Base-by-base conservation (phyloP, 2,113 vertebrate genomes). In the Silurus asotus region DNA sequence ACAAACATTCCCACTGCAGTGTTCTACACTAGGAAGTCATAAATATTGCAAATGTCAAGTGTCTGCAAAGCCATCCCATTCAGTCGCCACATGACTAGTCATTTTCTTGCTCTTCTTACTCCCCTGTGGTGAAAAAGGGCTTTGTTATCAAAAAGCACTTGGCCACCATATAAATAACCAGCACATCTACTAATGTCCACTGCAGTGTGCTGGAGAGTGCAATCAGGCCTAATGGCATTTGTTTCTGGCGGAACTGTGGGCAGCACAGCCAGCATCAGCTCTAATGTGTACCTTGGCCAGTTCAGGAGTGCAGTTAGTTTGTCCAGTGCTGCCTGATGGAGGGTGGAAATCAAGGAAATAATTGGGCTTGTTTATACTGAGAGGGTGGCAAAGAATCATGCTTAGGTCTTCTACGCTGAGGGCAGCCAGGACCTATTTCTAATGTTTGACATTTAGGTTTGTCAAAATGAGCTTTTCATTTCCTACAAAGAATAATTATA, bases 211-310 rank as follows among this genome's bases (percentile, higher is more conserved):
- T 89, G 90, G 92, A 93, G 93, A 94, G 94, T 89, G 90, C 94
- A 95, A 95, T 95, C 94, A 95, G 93, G 88, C 92, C 92, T 95
- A 95, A 95, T 94, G 91, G 94, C 92, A 86, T 89, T 88, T 92
- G 92, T 93, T 93, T 94, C 92, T 93, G 89, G 69, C 83, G 13
- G 87, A 83, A 79, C 82, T 85, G 45, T 90, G 87, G 89, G 89
- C 92, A 92, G 91, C 88, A 90, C 92, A 90, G 90, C 91, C 92
- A 91, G 92, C 93, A 95, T 94, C 92, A 95, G 92, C 90, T 87
- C 87, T 94, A 95, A 95, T 94, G 93, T 92, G 93, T 91, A 92
- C 93, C 94, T 93, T 94, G 91, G 93, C 92, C 92, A 92, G 91
- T 84, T 89, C 93, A 93, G 94, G 93, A 92, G 92, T 93, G 92